Evolutionary conservation across 2,797 vertebrate genomes (phyloP).

Genomic region (Sciurus vulgaris): DNA sequence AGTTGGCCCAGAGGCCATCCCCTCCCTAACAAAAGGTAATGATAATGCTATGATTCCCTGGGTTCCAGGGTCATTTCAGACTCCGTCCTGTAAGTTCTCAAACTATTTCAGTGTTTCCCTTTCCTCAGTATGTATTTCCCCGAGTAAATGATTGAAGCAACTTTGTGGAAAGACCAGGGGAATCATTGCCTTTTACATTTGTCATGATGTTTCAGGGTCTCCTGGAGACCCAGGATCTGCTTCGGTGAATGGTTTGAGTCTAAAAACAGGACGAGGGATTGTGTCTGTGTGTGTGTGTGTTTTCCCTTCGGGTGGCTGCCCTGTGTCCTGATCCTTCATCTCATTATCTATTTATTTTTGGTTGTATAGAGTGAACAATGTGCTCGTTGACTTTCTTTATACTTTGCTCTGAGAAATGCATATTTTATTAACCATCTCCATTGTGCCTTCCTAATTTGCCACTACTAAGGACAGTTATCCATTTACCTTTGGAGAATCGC

Average conservation of each 20-base stretch:
- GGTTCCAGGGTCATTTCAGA: background rate
- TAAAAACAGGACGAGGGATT: background rate
- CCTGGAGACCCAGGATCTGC: background rate
- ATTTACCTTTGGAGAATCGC: background rate
- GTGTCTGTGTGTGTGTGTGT: background rate
- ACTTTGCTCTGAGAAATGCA: background rate
- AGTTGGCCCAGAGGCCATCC: no score
- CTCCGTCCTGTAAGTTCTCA: background rate
- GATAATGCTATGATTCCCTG: background rate
- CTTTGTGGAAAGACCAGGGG: background rate
- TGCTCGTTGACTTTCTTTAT: background rate
- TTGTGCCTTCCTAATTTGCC: background rate
- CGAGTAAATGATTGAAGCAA: background rate
- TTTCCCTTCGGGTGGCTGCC: background rate
- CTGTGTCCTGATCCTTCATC: background rate
- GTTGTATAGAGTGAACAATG: background rate
- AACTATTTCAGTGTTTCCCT: background rate
- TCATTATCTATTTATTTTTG: background rate
- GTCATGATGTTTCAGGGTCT: background rate
- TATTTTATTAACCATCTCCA: background rate
- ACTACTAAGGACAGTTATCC: background rate
- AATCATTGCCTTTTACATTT: background rate
- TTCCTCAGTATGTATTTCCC: background rate
- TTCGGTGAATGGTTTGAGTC: background rate
- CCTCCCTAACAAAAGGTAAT: background rate